These are phyloP conservation scores for Drosophila eugracilis DNA, from an alignment of 1,140 invertebrate genomes.

Conservation along the genomic window DNA sequence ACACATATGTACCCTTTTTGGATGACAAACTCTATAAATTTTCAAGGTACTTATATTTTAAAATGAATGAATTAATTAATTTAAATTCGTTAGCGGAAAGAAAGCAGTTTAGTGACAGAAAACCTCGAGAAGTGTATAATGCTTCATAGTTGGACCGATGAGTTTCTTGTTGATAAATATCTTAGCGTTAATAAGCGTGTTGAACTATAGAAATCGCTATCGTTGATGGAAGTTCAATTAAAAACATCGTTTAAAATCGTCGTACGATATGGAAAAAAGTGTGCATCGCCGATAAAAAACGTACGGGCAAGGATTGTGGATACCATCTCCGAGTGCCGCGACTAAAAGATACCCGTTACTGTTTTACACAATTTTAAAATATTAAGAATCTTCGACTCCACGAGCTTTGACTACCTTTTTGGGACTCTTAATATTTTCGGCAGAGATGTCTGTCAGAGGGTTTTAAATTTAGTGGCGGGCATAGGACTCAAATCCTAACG, in stretches of 20 bases:
- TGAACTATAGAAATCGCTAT: slow-evolving; percentile 95
- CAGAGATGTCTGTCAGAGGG: no score
- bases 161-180: slow-evolving; percentile 98
- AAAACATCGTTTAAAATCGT: slow-evolving; percentile 98
- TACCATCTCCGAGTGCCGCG: no score
- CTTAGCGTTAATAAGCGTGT: slow-evolving; percentile 97
- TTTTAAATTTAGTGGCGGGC: no score
- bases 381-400: no score
- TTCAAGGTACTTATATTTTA: slow-evolving; percentile 6
- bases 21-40: neutral
- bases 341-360: no score
- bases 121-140: slow-evolving; percentile 97
- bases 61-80: neutral
- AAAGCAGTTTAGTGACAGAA: slow-evolving; percentile 94
- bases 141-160: slow-evolving; percentile 95
- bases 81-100: slow-evolving; percentile 75
- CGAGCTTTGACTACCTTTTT: no score
- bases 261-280: slow-evolving; percentile 98
- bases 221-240: slow-evolving; percentile 97
- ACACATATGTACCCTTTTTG: no score
- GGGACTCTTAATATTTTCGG: no score
- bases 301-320: slow-evolving; percentile 92
- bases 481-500: no score
- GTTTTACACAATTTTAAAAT: no score
- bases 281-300: slow-evolving; percentile 95